Conservation (phyloP, 2,797 vertebrate genomes). For the Hoplostethus mediterraneus region DNA sequence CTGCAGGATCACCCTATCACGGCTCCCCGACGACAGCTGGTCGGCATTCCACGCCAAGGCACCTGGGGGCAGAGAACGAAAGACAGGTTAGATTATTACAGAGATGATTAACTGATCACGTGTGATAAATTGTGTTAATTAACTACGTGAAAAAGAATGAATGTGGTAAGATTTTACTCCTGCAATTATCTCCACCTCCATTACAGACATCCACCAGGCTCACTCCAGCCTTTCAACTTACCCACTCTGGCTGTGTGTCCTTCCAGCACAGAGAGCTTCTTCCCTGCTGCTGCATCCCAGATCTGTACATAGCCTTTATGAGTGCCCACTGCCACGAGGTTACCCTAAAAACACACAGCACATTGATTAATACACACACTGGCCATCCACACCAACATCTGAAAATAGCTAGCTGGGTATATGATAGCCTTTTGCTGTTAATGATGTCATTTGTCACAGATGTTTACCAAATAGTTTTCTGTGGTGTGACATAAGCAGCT, state of each 20-base stretch:
- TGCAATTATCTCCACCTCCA: not conserved
- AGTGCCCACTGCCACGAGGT: conserved; percentile 88
- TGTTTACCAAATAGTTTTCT: too few relatives aligned
- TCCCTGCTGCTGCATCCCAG: conserved; percentile 97
- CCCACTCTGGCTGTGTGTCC: conserved; percentile 98
- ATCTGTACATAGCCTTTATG: conserved; percentile 92
- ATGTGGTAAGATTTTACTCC: conserved; percentile 10
- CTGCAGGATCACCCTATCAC: conserved; percentile 97
- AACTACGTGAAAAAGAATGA: conserved; percentile 9
- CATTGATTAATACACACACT: not conserved
- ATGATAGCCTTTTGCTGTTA: too few relatives aligned
- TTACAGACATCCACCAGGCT: not conserved
- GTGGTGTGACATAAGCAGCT: too few relatives aligned
- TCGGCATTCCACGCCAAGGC: conserved; percentile 98
- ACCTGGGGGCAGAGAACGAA: conserved; percentile 77
- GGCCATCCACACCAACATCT: too few relatives aligned
- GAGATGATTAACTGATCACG: conserved; percentile 12
- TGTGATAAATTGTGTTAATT: conserved; percentile 29
- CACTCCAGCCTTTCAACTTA: conserved; percentile 79
- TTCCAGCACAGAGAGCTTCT: conserved; percentile 95
- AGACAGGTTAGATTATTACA: not conserved
- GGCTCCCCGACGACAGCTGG: conserved; percentile 96
- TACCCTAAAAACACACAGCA: conserved; percentile 77
- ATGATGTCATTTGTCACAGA: too few relatives aligned
- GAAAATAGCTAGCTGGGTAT: too few relatives aligned